phyloP scores from a whole-genome alignment of 2,797 vertebrate genomes.

The Galago senegalensis region DNA sequence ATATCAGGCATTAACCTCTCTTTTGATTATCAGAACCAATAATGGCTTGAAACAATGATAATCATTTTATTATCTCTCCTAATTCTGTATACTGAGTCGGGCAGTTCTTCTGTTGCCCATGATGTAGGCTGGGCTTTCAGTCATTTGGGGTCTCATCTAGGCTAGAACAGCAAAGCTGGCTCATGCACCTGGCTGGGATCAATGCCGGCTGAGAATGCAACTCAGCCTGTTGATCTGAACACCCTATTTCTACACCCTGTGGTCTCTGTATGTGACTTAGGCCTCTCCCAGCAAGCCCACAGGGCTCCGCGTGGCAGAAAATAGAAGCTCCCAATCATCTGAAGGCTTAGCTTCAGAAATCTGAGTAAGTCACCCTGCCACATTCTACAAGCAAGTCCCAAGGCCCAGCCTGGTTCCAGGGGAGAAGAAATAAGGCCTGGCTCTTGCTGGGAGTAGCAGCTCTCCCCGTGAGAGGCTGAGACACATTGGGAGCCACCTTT shows the following conservation, averaged over 20 bases:
- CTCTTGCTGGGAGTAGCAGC: not conserved
- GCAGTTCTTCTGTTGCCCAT: not conserved
- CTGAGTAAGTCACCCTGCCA: not conserved
- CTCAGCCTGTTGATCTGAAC: not conserved
- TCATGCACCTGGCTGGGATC: rapidly evolving
- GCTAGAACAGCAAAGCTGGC: not conserved
- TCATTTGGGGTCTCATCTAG: rapidly evolving
- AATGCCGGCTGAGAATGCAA: not conserved
- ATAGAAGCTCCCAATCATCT: not conserved
- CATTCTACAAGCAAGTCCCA: not conserved
- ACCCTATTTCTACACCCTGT: too few species aligned
- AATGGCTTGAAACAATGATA: not conserved
- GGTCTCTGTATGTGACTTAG: not conserved
- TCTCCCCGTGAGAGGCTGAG: not conserved
- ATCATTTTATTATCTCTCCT: not conserved
- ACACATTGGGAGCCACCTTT: not conserved
- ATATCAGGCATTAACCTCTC: not conserved
- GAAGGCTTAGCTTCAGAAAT: not conserved
- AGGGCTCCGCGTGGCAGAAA: not conserved
- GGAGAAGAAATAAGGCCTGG: not conserved
- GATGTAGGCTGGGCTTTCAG: not conserved
- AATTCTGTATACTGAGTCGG: not conserved
- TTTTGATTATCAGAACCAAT: not conserved
- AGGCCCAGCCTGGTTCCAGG: not conserved
- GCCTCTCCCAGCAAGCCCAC: not conserved